Evolutionary conservation across 2,888 invertebrate species (phyloP).

Genomic region (Silvanus unidentatus): DNA sequence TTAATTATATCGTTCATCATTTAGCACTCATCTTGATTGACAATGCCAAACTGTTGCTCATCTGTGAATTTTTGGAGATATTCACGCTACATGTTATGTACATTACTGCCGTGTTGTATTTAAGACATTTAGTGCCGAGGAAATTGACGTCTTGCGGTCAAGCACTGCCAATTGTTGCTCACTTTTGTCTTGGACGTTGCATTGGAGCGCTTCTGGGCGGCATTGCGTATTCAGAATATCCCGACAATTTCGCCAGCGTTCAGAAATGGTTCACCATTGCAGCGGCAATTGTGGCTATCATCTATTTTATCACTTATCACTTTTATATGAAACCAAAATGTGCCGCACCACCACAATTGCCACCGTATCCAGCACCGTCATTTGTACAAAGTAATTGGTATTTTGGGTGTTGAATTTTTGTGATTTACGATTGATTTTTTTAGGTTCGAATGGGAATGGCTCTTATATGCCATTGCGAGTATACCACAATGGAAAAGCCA

Average conservation of each 20-base stretch:
- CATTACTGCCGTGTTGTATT: slow-evolving; percentile 73
- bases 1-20: slow-evolving; percentile 71
- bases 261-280: slow-evolving; percentile 62
- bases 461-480: slow-evolving; percentile 74
- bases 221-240: slow-evolving; percentile 41
- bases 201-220: slow-evolving; percentile 65
- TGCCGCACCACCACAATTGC: slow-evolving; percentile 57
- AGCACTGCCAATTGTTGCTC: slow-evolving; percentile 70
- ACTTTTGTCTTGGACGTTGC: slow-evolving; percentile 72
- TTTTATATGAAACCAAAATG: slow-evolving; percentile 68
- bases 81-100: slow-evolving; percentile 72
- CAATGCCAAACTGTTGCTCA: slow-evolving; percentile 60
- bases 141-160: slow-evolving; percentile 73
- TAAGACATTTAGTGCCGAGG: slow-evolving; percentile 73
- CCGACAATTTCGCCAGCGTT: slow-evolving; percentile 47
- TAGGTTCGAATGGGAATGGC: slow-evolving; percentile 61
- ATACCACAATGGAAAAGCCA: slow-evolving; percentile 74
- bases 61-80: slow-evolving; percentile 68
- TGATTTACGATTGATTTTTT: not conserved
- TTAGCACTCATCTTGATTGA: slow-evolving; percentile 56
- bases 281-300: slow-evolving; percentile 58
- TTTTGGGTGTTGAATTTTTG: too few species aligned
- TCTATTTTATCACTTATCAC: slow-evolving; percentile 70
- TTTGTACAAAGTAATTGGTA: slow-evolving; percentile 60
- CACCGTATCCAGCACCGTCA: slow-evolving; percentile 58